phyloP scores from a whole-genome alignment of 2,113 vertebrate genomes.

The Lasiurus borealis region DNA sequence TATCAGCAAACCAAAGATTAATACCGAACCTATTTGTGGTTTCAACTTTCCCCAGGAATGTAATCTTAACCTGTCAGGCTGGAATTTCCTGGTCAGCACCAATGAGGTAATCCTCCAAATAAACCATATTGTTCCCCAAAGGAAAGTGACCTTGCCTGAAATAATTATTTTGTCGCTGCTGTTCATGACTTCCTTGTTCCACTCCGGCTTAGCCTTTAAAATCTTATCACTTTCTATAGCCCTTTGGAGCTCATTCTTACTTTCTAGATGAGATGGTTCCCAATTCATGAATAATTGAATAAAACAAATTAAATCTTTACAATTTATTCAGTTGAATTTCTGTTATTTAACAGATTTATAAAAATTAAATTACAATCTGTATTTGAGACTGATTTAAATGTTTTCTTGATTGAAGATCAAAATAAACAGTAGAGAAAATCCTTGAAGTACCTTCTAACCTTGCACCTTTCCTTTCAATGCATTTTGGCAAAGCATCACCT shows the following conservation, averaged over 20 bases:
- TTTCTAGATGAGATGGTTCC: background rate
- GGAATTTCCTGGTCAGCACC: background rate
- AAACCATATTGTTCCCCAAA: background rate
- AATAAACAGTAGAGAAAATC: slow-evolving; percentile 35
- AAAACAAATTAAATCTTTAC: background rate
- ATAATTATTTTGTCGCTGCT: background rate
- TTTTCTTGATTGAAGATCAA: slow-evolving; percentile 61
- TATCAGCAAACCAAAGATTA: background rate
- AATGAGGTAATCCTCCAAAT: background rate
- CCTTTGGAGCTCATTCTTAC: background rate
- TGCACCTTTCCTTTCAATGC: slow-evolving; percentile 24
- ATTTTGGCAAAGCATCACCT: slow-evolving; percentile 35
- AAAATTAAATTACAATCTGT: slow-evolving; percentile 73
- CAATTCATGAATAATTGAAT: background rate
- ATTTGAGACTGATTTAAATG: slow-evolving; percentile 67
- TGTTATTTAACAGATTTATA: slow-evolving; percentile 1
- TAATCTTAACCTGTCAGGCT: background rate
- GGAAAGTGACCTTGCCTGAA: background rate
- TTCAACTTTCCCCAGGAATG: background rate
- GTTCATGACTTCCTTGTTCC: background rate
- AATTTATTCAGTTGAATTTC: background rate
- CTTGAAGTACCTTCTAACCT: slow-evolving; percentile 31
- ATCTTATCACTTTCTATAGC: background rate
- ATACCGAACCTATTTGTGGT: background rate
- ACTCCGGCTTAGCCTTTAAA: background rate